A percentile compares a stretch with the other conserved stretches of the same genome.
phyloP scores from a whole-genome alignment of 2,113 vertebrate species.

The Melanerpes aurifrons region DNA sequence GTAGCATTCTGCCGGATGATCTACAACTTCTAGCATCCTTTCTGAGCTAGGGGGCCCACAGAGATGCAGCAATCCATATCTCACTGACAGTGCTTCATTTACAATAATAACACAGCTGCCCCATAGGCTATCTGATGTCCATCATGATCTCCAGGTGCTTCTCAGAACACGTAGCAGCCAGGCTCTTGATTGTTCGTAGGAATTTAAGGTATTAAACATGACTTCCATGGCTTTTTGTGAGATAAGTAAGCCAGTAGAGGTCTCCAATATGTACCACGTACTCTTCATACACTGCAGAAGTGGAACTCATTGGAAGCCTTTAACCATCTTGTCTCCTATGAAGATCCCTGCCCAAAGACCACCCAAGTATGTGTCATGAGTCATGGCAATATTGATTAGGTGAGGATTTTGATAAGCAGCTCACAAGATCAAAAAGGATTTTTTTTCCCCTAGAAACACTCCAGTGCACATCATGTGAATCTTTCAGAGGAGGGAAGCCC shows the following conservation, averaged over 20 bases:
- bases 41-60: not conserved
- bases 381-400: not conserved
- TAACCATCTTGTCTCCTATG: not conserved
- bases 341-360: not conserved
- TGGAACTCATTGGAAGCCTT: not conserved
- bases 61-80: not conserved
- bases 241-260: not conserved
- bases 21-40: not conserved
- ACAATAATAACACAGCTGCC: not conserved
- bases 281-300: not conserved
- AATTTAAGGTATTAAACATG: not conserved
- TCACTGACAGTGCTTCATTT: not conserved
- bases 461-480: not conserved
- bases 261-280: not conserved
- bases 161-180: not conserved
- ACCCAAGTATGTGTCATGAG: fast-evolving
- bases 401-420: not conserved
- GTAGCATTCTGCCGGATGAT: not conserved
- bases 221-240: not conserved
- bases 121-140: not conserved
- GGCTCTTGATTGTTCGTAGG: not conserved
- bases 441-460: not conserved
- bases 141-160: not conserved
- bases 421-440: not conserved
- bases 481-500: not conserved